phyloP scores from a whole-genome alignment of 2,797 vertebrate genomes.

The Linurgus olivaceus region DNA sequence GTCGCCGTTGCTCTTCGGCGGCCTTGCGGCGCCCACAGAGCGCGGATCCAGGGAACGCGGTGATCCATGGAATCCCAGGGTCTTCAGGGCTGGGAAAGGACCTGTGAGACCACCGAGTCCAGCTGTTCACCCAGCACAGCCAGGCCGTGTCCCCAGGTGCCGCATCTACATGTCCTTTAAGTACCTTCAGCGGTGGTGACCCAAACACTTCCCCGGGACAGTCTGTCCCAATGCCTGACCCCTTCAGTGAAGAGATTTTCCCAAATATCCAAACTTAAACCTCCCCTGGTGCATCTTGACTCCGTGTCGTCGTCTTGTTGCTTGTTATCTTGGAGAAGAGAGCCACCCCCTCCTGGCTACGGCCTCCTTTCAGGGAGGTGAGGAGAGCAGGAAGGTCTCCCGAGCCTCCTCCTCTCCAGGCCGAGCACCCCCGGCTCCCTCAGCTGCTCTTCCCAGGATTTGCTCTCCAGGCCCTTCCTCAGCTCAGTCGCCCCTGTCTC shows the following conservation, averaged over 20 bases:
- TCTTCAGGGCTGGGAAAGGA: no score
- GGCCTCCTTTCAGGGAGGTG: no score
- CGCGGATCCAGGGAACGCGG: fast-evolving
- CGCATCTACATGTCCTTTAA: no score
- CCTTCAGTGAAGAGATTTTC: not conserved
- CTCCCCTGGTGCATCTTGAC: not conserved
- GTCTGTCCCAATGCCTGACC: not conserved
- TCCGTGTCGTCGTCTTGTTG: fast-evolving
- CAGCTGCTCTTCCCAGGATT: no score
- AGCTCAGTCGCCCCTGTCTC: fast-evolving
- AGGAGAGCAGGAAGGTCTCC: not conserved
- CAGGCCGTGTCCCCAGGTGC: not conserved
- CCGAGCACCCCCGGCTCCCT: no score
- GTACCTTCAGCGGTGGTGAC: not conserved
- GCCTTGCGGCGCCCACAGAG: fast-evolving
- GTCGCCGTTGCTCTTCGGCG: not conserved
- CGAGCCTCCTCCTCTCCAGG: not conserved
- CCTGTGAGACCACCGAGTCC: not conserved
- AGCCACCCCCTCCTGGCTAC: not conserved
- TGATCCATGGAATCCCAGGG: fast-evolving
- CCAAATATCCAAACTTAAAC: no score
- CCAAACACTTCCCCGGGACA: no score
- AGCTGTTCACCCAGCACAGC: fast-evolving
- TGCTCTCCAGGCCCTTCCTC: not conserved
- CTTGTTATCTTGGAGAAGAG: not conserved